Evolutionary conservation across 2,888 invertebrate genomes (phyloP), one percentile per base, ranked within the genome.

Genomic region (Torymus texanus): DNA sequence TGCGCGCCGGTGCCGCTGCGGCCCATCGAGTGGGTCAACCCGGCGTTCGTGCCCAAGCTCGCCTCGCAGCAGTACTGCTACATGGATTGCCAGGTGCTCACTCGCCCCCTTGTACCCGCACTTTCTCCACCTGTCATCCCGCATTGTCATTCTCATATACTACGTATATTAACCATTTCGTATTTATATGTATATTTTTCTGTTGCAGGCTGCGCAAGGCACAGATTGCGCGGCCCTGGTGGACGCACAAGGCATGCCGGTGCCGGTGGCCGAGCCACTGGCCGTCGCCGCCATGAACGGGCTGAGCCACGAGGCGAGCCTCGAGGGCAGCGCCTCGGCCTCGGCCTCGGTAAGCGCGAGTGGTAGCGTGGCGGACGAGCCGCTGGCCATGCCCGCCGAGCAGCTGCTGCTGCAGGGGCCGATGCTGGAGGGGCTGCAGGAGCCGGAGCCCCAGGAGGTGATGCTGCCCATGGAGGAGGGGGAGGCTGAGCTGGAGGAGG

Each of bases 11-110:
- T 91, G 56, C 91, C 91, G 24, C 85, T 92, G 21, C 90, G 91
- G 83, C 90, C 91, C 72, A 88, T 92, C 58, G 91, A 92, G 73
- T 92, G 91, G 91, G 89, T 91, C 85, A 90, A 90, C 84, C 91
- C 91, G 66, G 87, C 87, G 65, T 88, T 88, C 82, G 86, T 88
- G 82, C 88, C 90, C 78, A 87, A 89, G 85, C 80, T 88, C 75
- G 85, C 83, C 74, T 85, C 84, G 66, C 87, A 88, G 70, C 88
- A 86, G 73, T 89, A 88, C 83, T 88, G 88, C 79, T 83, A 88
- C 77, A 85, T 89, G 84, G 87, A 88, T 79, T 88, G 88, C 81
- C 88, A 89, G 87, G 89, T 88, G 78, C 75, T 50, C 1, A 8
- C 11, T 12, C 16, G 1, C 13, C 16, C n/a, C 18, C 16, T 41